Conservation (phyloP, 2,888 invertebrate genomes). For the Oligia latruncula region DNA sequence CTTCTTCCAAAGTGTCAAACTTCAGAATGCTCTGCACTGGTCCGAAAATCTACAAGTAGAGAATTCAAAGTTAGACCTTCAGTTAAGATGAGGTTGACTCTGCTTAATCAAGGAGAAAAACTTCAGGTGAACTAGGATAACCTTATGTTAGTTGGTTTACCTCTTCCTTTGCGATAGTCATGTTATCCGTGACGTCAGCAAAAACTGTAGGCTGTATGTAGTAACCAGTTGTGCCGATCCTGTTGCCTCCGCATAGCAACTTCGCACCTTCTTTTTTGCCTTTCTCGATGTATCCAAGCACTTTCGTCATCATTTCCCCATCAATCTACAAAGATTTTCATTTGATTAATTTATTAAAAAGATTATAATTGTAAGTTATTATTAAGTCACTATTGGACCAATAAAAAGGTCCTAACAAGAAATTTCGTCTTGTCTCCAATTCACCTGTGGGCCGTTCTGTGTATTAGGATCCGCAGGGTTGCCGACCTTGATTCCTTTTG, state of each 20-base stretch:
- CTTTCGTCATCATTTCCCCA: conserved; percentile 93
- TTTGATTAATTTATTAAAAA: background rate
- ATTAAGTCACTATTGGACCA: background rate
- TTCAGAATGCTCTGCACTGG: conserved; percentile 96
- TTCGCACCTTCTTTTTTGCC: conserved; percentile 95
- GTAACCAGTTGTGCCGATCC: conserved; percentile 92
- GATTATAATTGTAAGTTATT: background rate
- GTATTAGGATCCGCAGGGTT: conserved; percentile 91
- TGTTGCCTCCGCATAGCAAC: conserved; percentile 93
- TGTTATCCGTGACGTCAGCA: conserved; percentile 93
- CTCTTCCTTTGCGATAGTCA: conserved; percentile 94
- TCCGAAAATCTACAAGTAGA: conserved; percentile 93
- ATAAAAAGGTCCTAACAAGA: background rate
- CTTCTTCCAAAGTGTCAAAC: conserved; percentile 94
- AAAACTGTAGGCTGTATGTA: conserved; percentile 95
- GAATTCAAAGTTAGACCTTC: background rate
- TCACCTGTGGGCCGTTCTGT: conserved; percentile 93
- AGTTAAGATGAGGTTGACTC: background rate
- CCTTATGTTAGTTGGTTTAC: conserved; percentile 75
- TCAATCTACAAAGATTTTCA: conserved; percentile 89
- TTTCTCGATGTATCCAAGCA: conserved; percentile 93
- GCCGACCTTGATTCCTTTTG: conserved; percentile 92
- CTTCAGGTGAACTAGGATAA: too few relatives aligned
- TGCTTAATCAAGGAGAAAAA: background rate
- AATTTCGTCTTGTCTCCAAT: background rate